These are phyloP conservation scores for Caenorhabditis wallacei DNA, from an alignment of 2,888 invertebrate genomes.

Conservation along the genomic window DNA sequence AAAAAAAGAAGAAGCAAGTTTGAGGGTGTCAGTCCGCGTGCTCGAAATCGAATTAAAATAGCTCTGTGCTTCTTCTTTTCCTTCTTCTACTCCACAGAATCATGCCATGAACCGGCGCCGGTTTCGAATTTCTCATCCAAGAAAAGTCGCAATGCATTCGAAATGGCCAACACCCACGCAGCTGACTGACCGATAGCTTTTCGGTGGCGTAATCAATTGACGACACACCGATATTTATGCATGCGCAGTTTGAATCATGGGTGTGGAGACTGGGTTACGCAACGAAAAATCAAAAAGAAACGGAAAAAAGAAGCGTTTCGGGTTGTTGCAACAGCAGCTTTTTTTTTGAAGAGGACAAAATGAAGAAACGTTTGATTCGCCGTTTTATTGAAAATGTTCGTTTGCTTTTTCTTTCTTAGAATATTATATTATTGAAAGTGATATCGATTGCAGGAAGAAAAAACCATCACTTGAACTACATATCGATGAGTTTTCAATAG, in stretches of 20 bases:
- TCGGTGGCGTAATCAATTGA: conserved; percentile 56
- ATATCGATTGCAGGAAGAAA: background rate
- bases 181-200: conserved; percentile 27
- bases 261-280: conserved; percentile 18
- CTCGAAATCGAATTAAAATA: conserved; percentile 58
- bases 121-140: conserved; percentile 50
- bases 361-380: background rate
- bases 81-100: conserved; percentile 11
- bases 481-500: no score
- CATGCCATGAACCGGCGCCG: conserved; percentile 13
- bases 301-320: conserved; percentile 20
- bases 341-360: conserved; percentile 23
- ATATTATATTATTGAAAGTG: background rate
- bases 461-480: no score
- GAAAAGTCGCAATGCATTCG: conserved; percentile 53
- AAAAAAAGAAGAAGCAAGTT: conserved; percentile 39
- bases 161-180: conserved; percentile 27
- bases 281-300: conserved; percentile 1
- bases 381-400: background rate
- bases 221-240: conserved; percentile 47
- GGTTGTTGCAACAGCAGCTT: background rate
- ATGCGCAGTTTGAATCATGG: conserved; percentile 39
- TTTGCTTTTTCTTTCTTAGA: background rate
- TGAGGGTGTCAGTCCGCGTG: conserved; percentile 49
- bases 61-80: conserved; percentile 20